Base-by-base conservation (phyloP, 2,888 invertebrate genomes). In the Agriopis aurantiaria region DNA sequence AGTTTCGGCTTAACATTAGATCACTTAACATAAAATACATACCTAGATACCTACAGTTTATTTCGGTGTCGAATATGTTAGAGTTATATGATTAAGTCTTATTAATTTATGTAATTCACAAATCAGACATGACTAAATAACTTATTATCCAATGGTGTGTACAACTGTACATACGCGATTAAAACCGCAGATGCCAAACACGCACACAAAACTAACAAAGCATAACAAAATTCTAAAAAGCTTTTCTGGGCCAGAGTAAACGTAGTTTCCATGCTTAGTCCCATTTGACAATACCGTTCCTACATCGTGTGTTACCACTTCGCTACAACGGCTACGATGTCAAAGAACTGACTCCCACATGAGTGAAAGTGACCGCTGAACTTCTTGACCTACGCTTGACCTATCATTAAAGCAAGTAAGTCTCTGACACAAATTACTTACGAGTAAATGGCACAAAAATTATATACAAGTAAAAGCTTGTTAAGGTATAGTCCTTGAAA, bases 351-450 rank as follows among this genome's bases (percentile, higher is more conserved):
- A 17, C 68, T 51, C 43, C 40, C 49, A 33, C 49, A 55, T 58
- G 66, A 70, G 70, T 65, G 66, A 66, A 66, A 66, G 65, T 62
- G 58, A 40, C 46, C 52, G 40, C 8, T 45, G 17, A 52, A 11
- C 40, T 11, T 58, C 57, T 69, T 62, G 65, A 62, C 69, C 65
- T 63, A 61, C 17, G n/a, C 56, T 46, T 65, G 69, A 69, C 69
- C 69, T 64, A 45, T 64, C 68, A 68, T 59, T 45, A 33, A 33
- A 33, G 5, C 33, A 33, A 0, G 33, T 3, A 33, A 33, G 33
- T 33, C 33, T 33, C 33, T 33, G 33, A 33, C 33, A 33, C 4
- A 33, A 33, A 33, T 33, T 33, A 33, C 33, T 33, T 33, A 23
- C 33, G 33, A 33, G 33, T 33, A 33, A 33, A 5, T 33, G 33